Percentiles rank a stretch among this genome's conserved stretches.
Evolutionary conservation across 2,888 invertebrate genomes (phyloP).

Genomic region (Cantharis lateralis): DNA sequence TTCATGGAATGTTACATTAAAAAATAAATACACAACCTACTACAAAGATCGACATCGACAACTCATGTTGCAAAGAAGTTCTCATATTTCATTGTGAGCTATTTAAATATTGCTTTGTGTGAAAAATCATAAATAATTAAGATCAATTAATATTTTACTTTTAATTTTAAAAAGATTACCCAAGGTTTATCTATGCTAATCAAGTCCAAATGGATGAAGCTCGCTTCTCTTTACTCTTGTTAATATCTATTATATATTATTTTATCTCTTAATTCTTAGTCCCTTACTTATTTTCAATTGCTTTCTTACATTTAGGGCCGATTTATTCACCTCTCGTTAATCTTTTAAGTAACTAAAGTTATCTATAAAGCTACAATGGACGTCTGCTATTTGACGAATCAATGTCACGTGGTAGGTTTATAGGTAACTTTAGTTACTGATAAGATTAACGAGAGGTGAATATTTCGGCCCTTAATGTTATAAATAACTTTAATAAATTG

Average conservation of each 20-base stretch:
- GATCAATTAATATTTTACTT: background rate
- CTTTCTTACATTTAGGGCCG: background rate
- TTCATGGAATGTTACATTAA: conserved; percentile 12
- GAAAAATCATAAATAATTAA: background rate
- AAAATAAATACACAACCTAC: conserved; percentile 11
- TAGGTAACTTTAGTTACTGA: too few species aligned
- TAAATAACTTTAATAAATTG: conserved; percentile 25
- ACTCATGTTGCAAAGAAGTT: background rate
- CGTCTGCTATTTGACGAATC: too few species aligned
- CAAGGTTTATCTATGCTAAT: background rate
- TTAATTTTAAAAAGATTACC: background rate
- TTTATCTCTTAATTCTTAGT: background rate
- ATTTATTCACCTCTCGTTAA: too few species aligned
- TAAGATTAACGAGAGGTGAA: too few species aligned
- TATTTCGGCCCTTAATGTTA: too few species aligned
- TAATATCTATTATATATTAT: background rate
- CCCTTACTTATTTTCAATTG: background rate
- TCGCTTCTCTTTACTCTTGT: background rate
- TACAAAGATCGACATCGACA: conserved; percentile 7
- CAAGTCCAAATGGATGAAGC: background rate
- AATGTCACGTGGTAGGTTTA: too few species aligned
- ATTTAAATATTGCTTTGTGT: background rate
- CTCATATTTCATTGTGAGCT: conserved; percentile 2
- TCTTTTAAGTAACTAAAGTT: too few species aligned
- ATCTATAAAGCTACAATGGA: too few species aligned